A percentile compares a stretch with the other conserved stretches of the same genome.
Conservation (phyloP, 2,113 vertebrate genomes). For the Chaetura pelagica region DNA sequence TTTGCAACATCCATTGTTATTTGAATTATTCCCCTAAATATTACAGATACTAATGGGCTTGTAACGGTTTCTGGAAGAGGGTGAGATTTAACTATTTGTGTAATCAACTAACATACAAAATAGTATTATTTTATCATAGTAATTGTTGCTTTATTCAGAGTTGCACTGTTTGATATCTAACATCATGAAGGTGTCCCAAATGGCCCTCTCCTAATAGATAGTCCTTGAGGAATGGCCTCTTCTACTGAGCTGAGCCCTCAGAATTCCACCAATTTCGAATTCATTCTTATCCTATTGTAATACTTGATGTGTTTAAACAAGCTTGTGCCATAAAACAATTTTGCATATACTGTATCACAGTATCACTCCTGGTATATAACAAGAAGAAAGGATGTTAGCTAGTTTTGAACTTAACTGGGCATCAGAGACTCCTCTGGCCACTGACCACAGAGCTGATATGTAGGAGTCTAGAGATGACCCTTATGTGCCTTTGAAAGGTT, state of each 20-base stretch:
- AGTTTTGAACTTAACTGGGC: not conserved
- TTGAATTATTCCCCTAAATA: not conserved
- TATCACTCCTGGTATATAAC: not conserved
- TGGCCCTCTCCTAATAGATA: not conserved
- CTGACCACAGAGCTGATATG: not conserved
- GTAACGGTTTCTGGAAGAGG: not conserved
- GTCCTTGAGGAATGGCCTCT: not conserved
- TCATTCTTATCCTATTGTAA: not conserved
- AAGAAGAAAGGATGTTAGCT: not conserved
- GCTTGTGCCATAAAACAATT: not conserved
- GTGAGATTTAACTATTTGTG: not conserved
- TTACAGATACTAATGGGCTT: not conserved
- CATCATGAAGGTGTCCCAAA: rapidly evolving
- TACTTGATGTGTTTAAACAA: not conserved
- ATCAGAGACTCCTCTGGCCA: not conserved
- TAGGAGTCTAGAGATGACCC: not conserved
- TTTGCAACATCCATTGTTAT: not conserved
- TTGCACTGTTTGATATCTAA: not conserved
- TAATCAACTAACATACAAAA: not conserved
- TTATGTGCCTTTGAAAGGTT: not conserved
- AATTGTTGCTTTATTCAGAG: not conserved
- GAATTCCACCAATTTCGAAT: not conserved
- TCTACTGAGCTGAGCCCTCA: not conserved
- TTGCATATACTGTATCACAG: not conserved
- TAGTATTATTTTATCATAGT: not conserved